Evolutionary conservation across 2,797 vertebrate species (phyloP).

Genomic region (Dryobates pubescens): DNA sequence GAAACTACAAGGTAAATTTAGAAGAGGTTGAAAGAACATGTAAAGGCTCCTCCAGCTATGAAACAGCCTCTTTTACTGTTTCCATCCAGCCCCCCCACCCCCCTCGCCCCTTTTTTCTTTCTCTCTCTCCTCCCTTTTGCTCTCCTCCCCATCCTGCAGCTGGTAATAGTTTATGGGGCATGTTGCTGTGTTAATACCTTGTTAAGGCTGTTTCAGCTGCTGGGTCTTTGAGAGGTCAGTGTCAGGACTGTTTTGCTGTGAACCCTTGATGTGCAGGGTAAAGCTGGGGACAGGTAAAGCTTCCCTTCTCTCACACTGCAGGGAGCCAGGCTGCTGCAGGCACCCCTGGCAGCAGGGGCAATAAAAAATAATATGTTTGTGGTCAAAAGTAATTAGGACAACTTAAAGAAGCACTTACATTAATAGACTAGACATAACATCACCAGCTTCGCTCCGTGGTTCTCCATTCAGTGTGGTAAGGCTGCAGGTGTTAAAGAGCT

Average conservation of each 20-base stretch:
- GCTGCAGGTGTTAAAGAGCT: constrained; percentile 77
- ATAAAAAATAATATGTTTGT: constrained; percentile 73
- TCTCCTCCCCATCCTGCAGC: constrained; percentile 64
- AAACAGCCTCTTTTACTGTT: neutral
- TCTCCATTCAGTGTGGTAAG: constrained; percentile 52
- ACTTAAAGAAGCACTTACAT: constrained; percentile 50
- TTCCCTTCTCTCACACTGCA: constrained; percentile 54
- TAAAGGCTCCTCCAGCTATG: neutral
- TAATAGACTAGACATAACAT: constrained; percentile 50
- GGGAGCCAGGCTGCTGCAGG: constrained; percentile 48
- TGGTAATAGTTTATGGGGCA: constrained; percentile 78
- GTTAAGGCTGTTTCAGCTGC: constrained; percentile 83
- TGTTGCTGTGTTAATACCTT: constrained; percentile 81
- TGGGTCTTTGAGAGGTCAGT: constrained; percentile 82
- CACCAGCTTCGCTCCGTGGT: neutral
- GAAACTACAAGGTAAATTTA: neutral
- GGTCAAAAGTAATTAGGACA: constrained; percentile 66
- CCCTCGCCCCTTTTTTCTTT: neutral
- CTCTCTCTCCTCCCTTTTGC: neutral
- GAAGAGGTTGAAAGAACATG: neutral
- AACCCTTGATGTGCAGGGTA: constrained; percentile 79
- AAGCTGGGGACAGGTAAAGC: constrained; percentile 74
- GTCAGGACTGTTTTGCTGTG: constrained; percentile 82
- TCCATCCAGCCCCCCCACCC: too few relatives aligned
- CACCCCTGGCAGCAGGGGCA: constrained; percentile 27